Evolutionary conservation across 2,797 vertebrate species (phyloP).

Genomic region (Anguilla marmorata): DNA sequence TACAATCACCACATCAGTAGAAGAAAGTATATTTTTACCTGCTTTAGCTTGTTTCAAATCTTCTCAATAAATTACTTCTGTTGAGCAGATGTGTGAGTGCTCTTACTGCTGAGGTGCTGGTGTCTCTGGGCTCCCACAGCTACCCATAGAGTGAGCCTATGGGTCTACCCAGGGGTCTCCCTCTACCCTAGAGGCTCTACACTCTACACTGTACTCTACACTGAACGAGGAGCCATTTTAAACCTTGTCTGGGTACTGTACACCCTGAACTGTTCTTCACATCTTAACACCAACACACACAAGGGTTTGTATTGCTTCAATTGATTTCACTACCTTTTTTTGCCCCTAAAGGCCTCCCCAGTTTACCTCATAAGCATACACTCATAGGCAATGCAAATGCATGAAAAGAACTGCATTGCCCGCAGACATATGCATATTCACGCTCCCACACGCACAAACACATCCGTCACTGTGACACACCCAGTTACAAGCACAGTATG

Average conservation of each 20-base stretch:
- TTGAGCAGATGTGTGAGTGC: conserved; percentile 7
- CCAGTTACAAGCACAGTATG: background rate
- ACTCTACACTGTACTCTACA: background rate
- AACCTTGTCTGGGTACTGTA: background rate
- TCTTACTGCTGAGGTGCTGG: background rate
- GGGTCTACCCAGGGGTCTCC: background rate
- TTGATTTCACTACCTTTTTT: background rate
- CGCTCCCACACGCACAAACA: background rate
- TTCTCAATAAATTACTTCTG: conserved; percentile 57
- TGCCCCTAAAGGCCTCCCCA: background rate
- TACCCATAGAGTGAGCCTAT: background rate
- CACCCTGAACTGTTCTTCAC: background rate
- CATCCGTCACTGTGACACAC: background rate
- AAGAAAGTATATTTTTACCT: conserved; percentile 47
- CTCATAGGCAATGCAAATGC: background rate
- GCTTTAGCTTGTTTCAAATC: conserved; percentile 56
- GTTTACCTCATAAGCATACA: background rate
- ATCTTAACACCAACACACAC: background rate
- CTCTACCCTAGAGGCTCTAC: background rate
- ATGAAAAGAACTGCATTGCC: background rate
- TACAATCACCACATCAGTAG: conserved; percentile 44
- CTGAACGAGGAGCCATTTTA: background rate
- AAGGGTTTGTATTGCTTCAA: background rate
- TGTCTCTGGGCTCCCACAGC: background rate
- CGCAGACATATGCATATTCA: background rate